Conservation (phyloP, 2,113 vertebrate species). For the Anoura caudifer region DNA sequence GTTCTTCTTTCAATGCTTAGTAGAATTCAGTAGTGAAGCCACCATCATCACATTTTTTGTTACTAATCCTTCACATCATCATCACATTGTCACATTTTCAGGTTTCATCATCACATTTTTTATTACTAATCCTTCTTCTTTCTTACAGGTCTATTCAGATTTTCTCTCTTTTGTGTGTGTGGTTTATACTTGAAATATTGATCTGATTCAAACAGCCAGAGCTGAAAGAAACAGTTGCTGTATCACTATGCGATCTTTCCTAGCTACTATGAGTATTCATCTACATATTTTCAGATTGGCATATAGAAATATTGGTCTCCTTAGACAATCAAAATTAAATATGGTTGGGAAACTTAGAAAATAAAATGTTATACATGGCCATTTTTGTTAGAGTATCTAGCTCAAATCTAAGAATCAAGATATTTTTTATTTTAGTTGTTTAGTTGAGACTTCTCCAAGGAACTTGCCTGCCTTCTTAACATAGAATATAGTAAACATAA, state of each 20-base stretch:
- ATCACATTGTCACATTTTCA: too few species aligned
- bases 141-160: neutral
- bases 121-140: neutral
- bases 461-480: neutral
- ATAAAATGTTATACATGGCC: neutral
- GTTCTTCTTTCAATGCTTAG: neutral
- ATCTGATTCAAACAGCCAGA: neutral
- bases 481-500: neutral
- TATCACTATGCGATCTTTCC: neutral
- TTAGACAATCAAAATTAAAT: neutral
- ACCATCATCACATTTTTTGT: neutral
- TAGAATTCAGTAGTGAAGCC: neutral
- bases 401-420: neutral
- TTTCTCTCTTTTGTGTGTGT: neutral
- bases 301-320: neutral
- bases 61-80: neutral
- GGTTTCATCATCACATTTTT: neutral
- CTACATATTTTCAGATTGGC: neutral
- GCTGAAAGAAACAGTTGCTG: neutral
- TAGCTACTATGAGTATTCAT: neutral
- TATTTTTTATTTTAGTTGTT: neutral
- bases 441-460: neutral
- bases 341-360: neutral
- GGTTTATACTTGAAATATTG: neutral
- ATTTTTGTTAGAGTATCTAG: neutral